Evolutionary conservation across 1,140 invertebrate species (phyloP).

Genomic region (Apis laboriosa): DNA sequence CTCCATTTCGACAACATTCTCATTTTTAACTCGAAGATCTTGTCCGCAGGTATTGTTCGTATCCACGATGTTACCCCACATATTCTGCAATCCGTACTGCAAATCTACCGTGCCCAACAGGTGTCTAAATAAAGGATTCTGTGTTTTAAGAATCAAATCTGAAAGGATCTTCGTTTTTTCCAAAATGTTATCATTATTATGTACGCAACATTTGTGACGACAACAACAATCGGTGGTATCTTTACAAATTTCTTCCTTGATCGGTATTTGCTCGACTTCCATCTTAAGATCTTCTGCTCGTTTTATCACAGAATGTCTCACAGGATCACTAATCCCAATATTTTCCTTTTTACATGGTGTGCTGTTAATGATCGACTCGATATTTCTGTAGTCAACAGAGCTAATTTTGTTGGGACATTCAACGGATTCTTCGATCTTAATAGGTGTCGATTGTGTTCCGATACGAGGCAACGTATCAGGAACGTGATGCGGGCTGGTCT

Average conservation of each 20-base stretch:
- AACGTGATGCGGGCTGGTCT: constrained; percentile 65
- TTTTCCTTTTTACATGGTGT: constrained; percentile 73
- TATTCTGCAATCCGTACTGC: constrained; percentile 73
- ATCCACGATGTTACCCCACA: constrained; percentile 73
- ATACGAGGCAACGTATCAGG: constrained; percentile 65
- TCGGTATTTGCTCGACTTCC: constrained; percentile 62
- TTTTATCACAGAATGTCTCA: constrained; percentile 78
- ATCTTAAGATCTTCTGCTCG: constrained; percentile 74
- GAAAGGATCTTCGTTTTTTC: constrained; percentile 78
- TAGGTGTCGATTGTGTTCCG: constrained; percentile 78
- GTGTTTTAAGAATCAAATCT: constrained; percentile 76
- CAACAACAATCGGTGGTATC: constrained; percentile 70
- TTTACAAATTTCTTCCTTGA: constrained; percentile 47
- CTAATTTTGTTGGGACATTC: constrained; percentile 64
- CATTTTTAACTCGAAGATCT: constrained; percentile 74
- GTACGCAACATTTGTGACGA: constrained; percentile 76
- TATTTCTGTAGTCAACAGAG: constrained; percentile 79
- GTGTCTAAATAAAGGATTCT: constrained; percentile 76
- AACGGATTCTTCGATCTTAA: constrained; percentile 72
- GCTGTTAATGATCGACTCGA: constrained; percentile 78
- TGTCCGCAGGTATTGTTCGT: constrained; percentile 70
- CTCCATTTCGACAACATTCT: constrained; percentile 74
- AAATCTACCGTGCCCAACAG: constrained; percentile 75
- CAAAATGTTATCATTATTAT: constrained; percentile 72
- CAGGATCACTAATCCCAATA: constrained; percentile 50